phyloP scores from a whole-genome alignment of 1,140 invertebrate genomes.

The Ostrea denselamellosa region DNA sequence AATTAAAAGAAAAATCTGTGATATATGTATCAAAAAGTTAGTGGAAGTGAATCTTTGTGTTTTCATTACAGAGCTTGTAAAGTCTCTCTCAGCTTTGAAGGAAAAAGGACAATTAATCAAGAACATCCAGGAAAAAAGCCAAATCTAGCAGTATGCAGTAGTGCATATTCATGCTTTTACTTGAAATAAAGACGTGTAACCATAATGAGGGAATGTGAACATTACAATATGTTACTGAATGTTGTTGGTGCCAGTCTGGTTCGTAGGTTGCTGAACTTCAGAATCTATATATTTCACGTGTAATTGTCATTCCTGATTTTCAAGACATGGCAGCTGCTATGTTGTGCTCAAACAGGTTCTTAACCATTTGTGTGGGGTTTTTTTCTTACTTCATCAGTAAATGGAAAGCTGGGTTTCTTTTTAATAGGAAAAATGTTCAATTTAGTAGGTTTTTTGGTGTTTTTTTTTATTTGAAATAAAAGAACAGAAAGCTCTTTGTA shows the following conservation, averaged over 20 bases:
- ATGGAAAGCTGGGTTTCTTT: neutral
- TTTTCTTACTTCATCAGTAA: neutral
- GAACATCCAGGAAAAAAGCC: neutral
- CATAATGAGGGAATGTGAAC: too few relatives aligned
- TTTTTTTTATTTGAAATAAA: neutral
- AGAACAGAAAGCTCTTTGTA: neutral
- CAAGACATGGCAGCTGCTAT: neutral
- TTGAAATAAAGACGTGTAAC: neutral
- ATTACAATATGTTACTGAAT: too few relatives aligned
- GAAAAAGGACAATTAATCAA: neutral
- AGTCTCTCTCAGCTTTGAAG: neutral
- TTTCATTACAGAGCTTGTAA: neutral
- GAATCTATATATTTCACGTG: too few relatives aligned
- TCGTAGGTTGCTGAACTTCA: too few relatives aligned
- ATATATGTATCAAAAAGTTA: too few relatives aligned
- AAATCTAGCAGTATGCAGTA: neutral
- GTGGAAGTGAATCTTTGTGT: too few relatives aligned
- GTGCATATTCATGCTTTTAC: too few relatives aligned
- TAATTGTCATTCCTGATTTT: too few relatives aligned
- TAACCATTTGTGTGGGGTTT: neutral
- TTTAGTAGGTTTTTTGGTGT: neutral
- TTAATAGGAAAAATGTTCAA: neutral
- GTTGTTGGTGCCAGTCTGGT: too few relatives aligned
- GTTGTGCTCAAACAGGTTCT: neutral
- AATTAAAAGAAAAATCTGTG: too few relatives aligned